Evolutionary conservation across 1,140 invertebrate species (phyloP).

Genomic region (Brachionus calyciflorus): DNA sequence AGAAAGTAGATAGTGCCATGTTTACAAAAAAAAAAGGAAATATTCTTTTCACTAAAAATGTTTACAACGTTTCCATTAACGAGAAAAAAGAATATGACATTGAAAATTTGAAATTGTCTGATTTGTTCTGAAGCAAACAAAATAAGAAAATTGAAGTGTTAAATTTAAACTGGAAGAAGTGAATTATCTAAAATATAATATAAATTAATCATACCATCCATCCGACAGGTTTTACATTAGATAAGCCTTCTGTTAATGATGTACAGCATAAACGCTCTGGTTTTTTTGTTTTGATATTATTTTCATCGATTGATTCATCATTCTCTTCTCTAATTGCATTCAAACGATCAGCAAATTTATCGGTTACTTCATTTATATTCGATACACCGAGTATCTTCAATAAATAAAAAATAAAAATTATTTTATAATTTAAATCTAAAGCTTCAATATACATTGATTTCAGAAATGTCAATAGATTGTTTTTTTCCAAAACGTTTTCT

Average conservation of each 20-base stretch:
- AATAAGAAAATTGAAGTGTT: too few relatives aligned
- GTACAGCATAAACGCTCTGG: conserved; percentile 34
- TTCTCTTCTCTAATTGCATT: neutral
- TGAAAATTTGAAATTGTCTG: too few relatives aligned
- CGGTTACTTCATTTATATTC: conserved; percentile 1
- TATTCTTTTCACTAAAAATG: too few relatives aligned
- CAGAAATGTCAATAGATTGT: too few relatives aligned
- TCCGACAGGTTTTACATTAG: conserved; percentile 66
- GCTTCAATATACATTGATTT: neutral
- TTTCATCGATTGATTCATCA: neutral
- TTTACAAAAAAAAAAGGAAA: too few relatives aligned
- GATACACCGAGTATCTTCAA: conserved; percentile 7
- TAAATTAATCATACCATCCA: conserved; percentile 67
- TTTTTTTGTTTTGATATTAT: neutral
- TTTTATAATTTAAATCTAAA: neutral
- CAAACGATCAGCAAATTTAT: conserved; percentile 13
- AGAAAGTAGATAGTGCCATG: too few relatives aligned
- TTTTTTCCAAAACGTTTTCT: too few relatives aligned
- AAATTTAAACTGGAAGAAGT: too few relatives aligned
- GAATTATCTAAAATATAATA: too few relatives aligned
- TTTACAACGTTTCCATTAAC: too few relatives aligned
- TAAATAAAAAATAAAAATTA: neutral
- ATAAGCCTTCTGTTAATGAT: conserved; percentile 47
- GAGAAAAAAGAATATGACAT: too few relatives aligned
- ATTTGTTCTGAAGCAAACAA: too few relatives aligned